Base-by-base conservation (phyloP, 2,113 vertebrate genomes). In the Anas platyrhynchos region DNA sequence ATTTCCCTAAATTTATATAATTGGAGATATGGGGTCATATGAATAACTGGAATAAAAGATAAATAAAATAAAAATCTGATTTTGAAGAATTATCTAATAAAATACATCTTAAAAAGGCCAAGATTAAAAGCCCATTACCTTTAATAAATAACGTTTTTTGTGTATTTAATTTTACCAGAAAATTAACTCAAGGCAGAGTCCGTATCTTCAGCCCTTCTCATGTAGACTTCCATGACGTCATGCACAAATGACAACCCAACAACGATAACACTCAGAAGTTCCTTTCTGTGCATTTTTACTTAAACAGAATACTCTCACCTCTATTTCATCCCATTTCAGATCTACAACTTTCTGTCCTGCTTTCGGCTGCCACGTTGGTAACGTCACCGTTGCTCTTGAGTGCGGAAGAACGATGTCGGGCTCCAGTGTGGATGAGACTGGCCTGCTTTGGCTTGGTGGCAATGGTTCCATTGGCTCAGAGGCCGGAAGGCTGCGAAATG, bases 321-420 rank as follows among this genome's bases (percentile, higher is more conserved):
- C 98, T 78, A 98, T 98, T 89, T 98, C 98, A 91, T 99, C 98
- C 99, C 99, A 99, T 56, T 96, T 98, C 91, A 99, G 98, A 55
- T 99, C 98, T 77, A 99, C 96, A 69, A 98, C 95, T 95, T 98
- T 99, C 97, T 99, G 99, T 15, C 98, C 99, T 0, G 98, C 97
- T 89, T 97, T 99, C 5, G 99, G 99, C 96, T 99, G 98, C 99
- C 99, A 99, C 0, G 98, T 98, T 9, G 98, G 99, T 95, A 99
- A 88, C 0, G 96, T 98, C 88, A 98, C 94, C 0, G 98, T 97
- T 4, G 98, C 97, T 61, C 97, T 98, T 0, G 97, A 97, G 34
- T 89, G 98, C 68, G 98, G 98, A 79, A 97, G 83, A 58, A 94
- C 62, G 0, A 95, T 80, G 78, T 98, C 98, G 4, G 98, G 98